phyloP scores from a whole-genome alignment of 2,888 invertebrate genomes.

The Apodemia duryi region DNA sequence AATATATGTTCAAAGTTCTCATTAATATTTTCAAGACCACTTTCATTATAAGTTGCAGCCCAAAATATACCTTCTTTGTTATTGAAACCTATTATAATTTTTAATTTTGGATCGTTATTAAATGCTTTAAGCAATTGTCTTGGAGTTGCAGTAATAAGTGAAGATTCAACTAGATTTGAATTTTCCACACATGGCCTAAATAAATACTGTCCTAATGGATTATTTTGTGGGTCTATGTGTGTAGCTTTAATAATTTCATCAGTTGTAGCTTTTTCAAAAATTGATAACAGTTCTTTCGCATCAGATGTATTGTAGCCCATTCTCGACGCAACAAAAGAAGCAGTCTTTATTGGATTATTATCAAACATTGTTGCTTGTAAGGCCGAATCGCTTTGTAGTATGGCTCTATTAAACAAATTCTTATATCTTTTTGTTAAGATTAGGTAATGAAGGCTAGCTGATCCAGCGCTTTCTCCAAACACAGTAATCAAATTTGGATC shows the following conservation, averaged over 20 bases:
- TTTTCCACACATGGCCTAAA: conserved; percentile 40
- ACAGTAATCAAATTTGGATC: conserved; percentile 60
- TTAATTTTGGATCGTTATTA: conserved; percentile 24
- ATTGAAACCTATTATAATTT: conserved; percentile 41
- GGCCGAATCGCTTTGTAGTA: conserved; percentile 65
- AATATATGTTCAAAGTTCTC: conserved; percentile 32
- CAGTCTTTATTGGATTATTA: conserved; percentile 55
- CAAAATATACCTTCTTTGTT: conserved; percentile 43
- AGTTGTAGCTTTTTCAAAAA: conserved; percentile 37
- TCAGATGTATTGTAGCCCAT: conserved; percentile 48
- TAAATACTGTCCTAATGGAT: conserved; percentile 32
- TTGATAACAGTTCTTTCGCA: conserved; percentile 38
- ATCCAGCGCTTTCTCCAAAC: conserved; percentile 70
- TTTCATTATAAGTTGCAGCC: conserved; percentile 33
- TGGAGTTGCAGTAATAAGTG: conserved; percentile 35
- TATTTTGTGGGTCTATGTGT: conserved; percentile 30
- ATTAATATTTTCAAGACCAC: conserved; percentile 31
- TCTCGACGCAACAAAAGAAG: conserved; percentile 49
- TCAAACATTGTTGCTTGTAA: conserved; percentile 62
- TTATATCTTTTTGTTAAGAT: conserved; percentile 59
- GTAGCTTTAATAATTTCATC: conserved; percentile 38
- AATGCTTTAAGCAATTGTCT: conserved; percentile 31
- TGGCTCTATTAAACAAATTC: conserved; percentile 58
- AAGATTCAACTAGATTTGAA: conserved; percentile 22
- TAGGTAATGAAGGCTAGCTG: conserved; percentile 59